Percentiles rank a stretch among this genome's conserved stretches.
These are phyloP conservation scores for Oreohelix idahoensis DNA, from an alignment of 1,140 invertebrate species.

Conservation along the genomic window DNA sequence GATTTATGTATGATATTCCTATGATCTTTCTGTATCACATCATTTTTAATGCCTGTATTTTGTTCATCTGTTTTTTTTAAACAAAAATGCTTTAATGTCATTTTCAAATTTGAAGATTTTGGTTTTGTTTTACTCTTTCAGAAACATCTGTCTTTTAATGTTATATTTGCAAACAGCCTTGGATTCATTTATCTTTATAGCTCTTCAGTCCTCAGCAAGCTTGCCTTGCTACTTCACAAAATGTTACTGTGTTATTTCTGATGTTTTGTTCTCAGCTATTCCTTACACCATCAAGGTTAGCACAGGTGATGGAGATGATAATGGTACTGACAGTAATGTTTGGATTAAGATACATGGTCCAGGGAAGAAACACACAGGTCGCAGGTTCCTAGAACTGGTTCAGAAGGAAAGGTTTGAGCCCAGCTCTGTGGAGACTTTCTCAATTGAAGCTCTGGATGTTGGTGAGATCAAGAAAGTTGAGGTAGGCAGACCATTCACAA, in stretches of 20 bases:
- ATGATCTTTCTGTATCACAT: too few species aligned
- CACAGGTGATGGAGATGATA: constrained; percentile 70
- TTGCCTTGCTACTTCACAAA: too few species aligned
- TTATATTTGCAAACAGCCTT: too few species aligned
- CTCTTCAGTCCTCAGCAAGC: too few species aligned
- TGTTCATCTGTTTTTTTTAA: too few species aligned
- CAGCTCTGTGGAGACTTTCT: constrained; percentile 69
- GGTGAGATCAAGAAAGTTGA: constrained; percentile 71
- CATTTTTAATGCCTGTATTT: too few species aligned
- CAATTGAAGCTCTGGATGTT: constrained; percentile 70
- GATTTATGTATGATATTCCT: too few species aligned
- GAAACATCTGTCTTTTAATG: too few species aligned
- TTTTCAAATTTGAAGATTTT: too few species aligned
- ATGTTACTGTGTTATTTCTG: not conserved
- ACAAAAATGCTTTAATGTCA: too few species aligned
- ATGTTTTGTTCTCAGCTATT: constrained; percentile 62
- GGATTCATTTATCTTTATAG: too few species aligned
- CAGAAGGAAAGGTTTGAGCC: constrained; percentile 68
- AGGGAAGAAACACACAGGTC: constrained; percentile 63
- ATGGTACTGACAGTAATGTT: constrained; percentile 69
- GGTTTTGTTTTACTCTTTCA: too few species aligned
- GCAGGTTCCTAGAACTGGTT: constrained; percentile 65
- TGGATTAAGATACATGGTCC: constrained; percentile 69
- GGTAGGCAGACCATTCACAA: constrained; percentile 47
- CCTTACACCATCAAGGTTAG: constrained; percentile 70